phyloP scores from a whole-genome alignment of 1,140 invertebrate species.

The Lepidostoma basale region DNA sequence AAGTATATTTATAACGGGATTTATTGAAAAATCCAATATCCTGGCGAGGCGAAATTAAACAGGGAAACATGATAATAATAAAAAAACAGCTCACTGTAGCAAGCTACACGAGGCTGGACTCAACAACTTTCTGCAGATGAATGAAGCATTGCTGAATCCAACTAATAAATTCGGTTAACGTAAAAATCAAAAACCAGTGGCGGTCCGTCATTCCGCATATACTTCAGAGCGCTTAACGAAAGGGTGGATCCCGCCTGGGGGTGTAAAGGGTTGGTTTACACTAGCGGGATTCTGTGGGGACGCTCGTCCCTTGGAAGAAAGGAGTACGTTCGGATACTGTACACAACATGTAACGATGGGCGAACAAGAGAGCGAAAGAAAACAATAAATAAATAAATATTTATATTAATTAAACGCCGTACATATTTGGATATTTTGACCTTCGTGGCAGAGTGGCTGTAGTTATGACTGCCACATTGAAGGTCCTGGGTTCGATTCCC shows the following conservation, averaged over 20 bases:
- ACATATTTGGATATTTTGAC: too few relatives aligned
- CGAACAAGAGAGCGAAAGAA: background rate
- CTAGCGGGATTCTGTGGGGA: background rate
- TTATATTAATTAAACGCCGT: too few relatives aligned
- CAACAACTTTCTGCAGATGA: background rate
- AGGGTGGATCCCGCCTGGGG: background rate
- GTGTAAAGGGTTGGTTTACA: background rate
- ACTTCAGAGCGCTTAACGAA: constrained; percentile 2
- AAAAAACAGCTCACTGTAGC: background rate
- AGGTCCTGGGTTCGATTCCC: too few relatives aligned
- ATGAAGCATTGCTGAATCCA: background rate
- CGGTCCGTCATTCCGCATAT: background rate
- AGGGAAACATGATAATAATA: background rate
- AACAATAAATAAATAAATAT: too few relatives aligned
- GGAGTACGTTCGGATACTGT: constrained; percentile 9
- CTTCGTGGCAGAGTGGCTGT: too few relatives aligned
- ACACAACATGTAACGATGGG: background rate
- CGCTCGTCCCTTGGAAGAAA: constrained; percentile 9
- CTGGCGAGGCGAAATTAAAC: too few relatives aligned
- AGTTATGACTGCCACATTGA: too few relatives aligned
- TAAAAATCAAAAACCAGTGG: constrained; percentile 2
- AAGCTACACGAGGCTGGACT: background rate
- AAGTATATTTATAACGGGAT: too few relatives aligned
- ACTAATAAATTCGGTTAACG: background rate
- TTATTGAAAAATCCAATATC: too few relatives aligned